These are phyloP conservation scores for Phenacoccus solenopsis DNA, from an alignment of 1,140 invertebrate species.

Conservation along the genomic window DNA sequence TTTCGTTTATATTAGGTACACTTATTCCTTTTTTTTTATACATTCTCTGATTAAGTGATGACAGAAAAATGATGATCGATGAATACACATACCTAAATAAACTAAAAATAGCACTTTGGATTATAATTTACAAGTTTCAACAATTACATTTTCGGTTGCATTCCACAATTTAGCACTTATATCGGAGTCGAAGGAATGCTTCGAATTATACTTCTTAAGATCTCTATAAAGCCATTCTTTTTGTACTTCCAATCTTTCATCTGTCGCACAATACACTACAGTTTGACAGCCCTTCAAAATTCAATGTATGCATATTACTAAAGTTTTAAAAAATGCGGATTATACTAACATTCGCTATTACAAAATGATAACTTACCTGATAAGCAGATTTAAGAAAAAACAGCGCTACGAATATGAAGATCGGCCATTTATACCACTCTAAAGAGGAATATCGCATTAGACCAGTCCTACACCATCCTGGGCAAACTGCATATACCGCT, in stretches of 20 bases:
- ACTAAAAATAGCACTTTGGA: background rate
- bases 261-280: slow-evolving; percentile 57
- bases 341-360: slow-evolving; percentile 21
- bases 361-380: slow-evolving; percentile 42
- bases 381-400: slow-evolving; percentile 55
- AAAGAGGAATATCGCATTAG: slow-evolving; percentile 52
- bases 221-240: slow-evolving; percentile 55
- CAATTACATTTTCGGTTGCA: slow-evolving; percentile 44
- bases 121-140: background rate
- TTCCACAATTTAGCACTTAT: slow-evolving; percentile 54
- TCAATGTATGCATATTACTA: slow-evolving; percentile 10
- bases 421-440: slow-evolving; percentile 54
- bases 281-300: slow-evolving; percentile 51
- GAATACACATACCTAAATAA: too few species aligned
- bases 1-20: too few species aligned
- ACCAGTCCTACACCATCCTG: slow-evolving; percentile 71
- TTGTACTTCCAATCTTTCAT: slow-evolving; percentile 39
- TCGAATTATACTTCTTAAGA: slow-evolving; percentile 50
- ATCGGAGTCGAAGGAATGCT: slow-evolving; percentile 45
- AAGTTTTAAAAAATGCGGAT: slow-evolving; percentile 13
- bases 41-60: too few species aligned
- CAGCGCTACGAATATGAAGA: slow-evolving; percentile 52
- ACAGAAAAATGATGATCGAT: too few species aligned
- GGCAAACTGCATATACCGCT: slow-evolving; percentile 61
- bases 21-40: too few species aligned